phyloP scores from a whole-genome alignment of 1,140 invertebrate genomes.

The Lordiphosa mommai region DNA sequence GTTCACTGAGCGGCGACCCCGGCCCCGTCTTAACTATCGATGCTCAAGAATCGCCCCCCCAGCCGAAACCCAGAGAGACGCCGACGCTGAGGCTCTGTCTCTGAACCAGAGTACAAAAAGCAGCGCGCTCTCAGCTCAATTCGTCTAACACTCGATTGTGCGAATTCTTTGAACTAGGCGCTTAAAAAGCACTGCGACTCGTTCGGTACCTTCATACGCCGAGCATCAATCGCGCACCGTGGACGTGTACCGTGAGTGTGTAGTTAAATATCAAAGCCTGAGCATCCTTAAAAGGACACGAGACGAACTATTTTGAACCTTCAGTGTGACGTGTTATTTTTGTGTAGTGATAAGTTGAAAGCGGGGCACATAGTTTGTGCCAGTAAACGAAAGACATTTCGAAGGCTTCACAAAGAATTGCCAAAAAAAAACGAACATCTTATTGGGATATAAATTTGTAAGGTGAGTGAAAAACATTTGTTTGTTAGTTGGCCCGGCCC shows the following conservation, averaged over 20 bases:
- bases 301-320: constrained; percentile 31
- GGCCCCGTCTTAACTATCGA: constrained; percentile 7
- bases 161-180: constrained; percentile 69
- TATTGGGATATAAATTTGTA: no score
- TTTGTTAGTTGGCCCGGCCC: no score
- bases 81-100: constrained; percentile 24
- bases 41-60: constrained; percentile 44
- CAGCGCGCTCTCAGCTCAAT: constrained; percentile 32
- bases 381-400: no score
- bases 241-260: constrained; percentile 60
- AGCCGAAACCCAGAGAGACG: background rate
- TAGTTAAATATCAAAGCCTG: constrained; percentile 8
- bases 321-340: no score
- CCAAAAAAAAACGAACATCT: no score
- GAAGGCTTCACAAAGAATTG: no score
- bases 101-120: constrained; percentile 3
- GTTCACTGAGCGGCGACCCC: background rate
- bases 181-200: constrained; percentile 65
- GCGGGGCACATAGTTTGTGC: no score
- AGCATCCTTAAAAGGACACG: constrained; percentile 45
- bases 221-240: constrained; percentile 67
- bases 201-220: constrained; percentile 64
- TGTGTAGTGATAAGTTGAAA: no score
- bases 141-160: constrained; percentile 46
- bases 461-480: no score